Evolutionary conservation across 2,113 vertebrate genomes (phyloP).

Genomic region (Turdus rufiventris): DNA sequence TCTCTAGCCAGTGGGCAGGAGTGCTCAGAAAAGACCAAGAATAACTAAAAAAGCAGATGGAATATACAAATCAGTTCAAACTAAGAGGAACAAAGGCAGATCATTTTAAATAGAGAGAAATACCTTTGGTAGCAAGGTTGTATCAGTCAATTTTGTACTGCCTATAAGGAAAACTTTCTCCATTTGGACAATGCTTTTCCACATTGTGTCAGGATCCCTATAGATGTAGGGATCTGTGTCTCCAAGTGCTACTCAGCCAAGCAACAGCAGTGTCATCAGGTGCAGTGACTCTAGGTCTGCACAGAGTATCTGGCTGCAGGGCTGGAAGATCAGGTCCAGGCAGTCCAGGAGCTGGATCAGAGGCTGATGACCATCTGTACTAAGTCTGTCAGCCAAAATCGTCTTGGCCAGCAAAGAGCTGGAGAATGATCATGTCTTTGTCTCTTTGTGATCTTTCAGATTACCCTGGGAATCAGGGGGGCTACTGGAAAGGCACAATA

Average conservation of each 20-base stretch:
- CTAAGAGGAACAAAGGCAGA: background rate
- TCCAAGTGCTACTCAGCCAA: background rate
- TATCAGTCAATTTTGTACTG: background rate
- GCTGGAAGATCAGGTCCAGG: constrained; percentile 28
- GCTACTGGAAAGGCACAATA: constrained; percentile 18
- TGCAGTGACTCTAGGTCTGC: constrained; percentile 15
- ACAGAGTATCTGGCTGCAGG: constrained; percentile 16
- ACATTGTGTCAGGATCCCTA: background rate
- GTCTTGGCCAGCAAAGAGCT: constrained; percentile 13
- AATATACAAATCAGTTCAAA: background rate
- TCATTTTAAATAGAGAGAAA: background rate
- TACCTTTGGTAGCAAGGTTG: background rate
- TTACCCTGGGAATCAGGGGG: background rate
- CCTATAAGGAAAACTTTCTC: constrained; percentile 6
- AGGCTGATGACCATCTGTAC: constrained; percentile 54
- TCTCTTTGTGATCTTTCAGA: constrained; percentile 55
- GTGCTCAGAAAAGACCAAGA: background rate
- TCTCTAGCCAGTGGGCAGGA: background rate
- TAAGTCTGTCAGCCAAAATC: constrained; percentile 33
- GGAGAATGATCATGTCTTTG: constrained; percentile 43
- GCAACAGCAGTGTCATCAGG: constrained; percentile 39
- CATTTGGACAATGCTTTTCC: background rate
- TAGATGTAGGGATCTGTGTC: background rate
- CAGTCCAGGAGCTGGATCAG: constrained; percentile 45
- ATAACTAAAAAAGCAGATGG: constrained; percentile 1